Conservation (phyloP, 2,888 invertebrate species). For the Steinernema hermaphroditum region DNA sequence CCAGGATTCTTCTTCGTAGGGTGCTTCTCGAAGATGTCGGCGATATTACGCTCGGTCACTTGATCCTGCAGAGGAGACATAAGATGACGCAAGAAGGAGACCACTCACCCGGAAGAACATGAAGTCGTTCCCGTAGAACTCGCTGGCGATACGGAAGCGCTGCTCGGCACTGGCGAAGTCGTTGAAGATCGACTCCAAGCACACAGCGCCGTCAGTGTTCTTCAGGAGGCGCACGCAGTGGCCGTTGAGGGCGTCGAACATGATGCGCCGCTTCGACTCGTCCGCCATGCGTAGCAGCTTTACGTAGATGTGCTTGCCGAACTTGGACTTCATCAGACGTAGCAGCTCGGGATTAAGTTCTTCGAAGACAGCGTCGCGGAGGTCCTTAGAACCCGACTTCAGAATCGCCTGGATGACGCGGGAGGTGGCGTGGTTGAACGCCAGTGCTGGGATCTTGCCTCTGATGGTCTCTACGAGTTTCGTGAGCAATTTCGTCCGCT, state of each 20-base stretch:
- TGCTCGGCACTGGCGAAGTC: constrained; percentile 79
- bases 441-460: constrained; percentile 68
- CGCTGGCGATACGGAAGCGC: constrained; percentile 80
- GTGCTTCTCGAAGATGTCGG: background rate
- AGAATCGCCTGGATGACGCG: constrained; percentile 82
- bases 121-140: constrained; percentile 87
- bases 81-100: background rate
- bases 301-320: constrained; percentile 72
- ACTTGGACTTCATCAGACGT: constrained; percentile 70
- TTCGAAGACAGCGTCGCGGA: constrained; percentile 74
- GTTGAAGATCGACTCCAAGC: constrained; percentile 82
- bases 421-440: constrained; percentile 77
- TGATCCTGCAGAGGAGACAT: background rate
- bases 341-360: constrained; percentile 76
- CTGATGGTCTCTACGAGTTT: constrained; percentile 60
- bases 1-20: constrained; percentile 61
- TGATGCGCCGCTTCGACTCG: constrained; percentile 67
- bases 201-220: constrained; percentile 74
- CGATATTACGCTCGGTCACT: background rate
- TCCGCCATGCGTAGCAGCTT: background rate
- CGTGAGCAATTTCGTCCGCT: constrained; percentile 49
- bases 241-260: constrained; percentile 76
- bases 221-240: constrained; percentile 78
- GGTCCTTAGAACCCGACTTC: constrained; percentile 57
- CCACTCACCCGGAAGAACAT: constrained; percentile 69